These are phyloP conservation scores for Okapia johnstoni DNA, from an alignment of 2,113 vertebrate species.

Conservation along the genomic window DNA sequence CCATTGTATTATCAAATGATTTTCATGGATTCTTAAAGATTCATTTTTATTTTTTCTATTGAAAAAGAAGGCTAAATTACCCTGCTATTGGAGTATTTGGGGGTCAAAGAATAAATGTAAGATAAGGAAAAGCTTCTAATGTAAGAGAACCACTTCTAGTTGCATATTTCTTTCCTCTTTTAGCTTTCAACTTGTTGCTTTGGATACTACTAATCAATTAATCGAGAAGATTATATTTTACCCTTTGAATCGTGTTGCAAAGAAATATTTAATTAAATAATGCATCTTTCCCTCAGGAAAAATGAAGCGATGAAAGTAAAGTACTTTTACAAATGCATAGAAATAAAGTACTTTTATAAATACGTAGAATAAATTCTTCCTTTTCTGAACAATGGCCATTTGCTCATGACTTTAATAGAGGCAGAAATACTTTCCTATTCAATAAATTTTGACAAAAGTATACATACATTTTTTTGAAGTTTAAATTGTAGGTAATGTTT, in stretches of 20 bases:
- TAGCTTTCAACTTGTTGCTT: background rate
- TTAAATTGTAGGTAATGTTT: background rate
- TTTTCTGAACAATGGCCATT: background rate
- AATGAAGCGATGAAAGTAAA: background rate
- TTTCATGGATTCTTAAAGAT: conserved; percentile 6
- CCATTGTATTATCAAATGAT: background rate
- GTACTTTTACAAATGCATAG: background rate
- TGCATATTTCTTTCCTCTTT: background rate
- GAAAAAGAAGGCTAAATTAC: background rate
- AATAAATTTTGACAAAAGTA: background rate
- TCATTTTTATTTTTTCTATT: background rate
- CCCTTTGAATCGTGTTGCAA: background rate
- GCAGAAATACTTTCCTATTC: background rate
- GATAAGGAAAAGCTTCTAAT: background rate
- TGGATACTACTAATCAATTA: background rate
- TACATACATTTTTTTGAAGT: background rate
- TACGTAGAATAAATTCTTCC: background rate
- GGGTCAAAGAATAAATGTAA: background rate
- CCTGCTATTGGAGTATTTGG: background rate
- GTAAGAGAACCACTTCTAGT: background rate
- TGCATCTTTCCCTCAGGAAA: background rate
- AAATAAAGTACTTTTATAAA: conserved; percentile 11
- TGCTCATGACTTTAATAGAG: background rate
- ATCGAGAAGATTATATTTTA: background rate
- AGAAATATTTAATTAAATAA: background rate